phyloP scores from a whole-genome alignment of 2,888 invertebrate genomes.

The Sinopyrophorus schimmeli region DNA sequence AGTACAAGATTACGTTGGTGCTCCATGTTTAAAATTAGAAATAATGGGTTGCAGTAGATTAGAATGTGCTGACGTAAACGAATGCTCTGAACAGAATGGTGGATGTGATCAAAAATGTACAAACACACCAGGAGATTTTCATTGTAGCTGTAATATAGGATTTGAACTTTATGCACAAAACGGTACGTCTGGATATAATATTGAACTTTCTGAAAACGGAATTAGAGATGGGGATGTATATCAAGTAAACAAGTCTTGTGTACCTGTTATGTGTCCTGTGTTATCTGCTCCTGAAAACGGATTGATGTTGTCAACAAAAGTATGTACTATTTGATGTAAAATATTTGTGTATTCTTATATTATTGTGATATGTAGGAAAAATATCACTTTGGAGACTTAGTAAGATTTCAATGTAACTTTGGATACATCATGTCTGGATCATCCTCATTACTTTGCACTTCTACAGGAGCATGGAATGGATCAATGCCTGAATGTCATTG shows the following conservation, averaged over 20 bases:
- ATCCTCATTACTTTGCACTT: constrained; percentile 81
- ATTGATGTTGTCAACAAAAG: constrained; percentile 77
- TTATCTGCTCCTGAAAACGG: constrained; percentile 83
- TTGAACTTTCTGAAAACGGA: constrained; percentile 84
- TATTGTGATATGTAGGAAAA: constrained; percentile 57
- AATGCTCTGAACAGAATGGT: constrained; percentile 83
- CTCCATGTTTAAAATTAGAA: constrained; percentile 88
- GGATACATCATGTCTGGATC: constrained; percentile 92
- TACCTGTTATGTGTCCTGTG: constrained; percentile 86
- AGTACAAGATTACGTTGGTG: constrained; percentile 81
- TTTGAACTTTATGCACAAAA: constrained; percentile 85
- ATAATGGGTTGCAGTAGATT: constrained; percentile 90
- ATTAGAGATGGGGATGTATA: constrained; percentile 85
- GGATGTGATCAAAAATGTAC: constrained; percentile 93
- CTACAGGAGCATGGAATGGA: constrained; percentile 92
- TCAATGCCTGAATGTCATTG: constrained; percentile 91
- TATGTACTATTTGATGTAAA: constrained; percentile 36
- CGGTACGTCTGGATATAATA: constrained; percentile 85
- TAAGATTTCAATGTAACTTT: constrained; percentile 92
- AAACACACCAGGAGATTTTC: constrained; percentile 85
- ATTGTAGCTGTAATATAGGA: constrained; percentile 89
- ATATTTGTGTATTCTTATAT: too few relatives aligned
- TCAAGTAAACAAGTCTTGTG: constrained; percentile 92
- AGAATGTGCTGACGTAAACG: constrained; percentile 87
- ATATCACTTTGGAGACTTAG: constrained; percentile 87